Base-by-base conservation (phyloP, 1,140 invertebrate genomes). In the Caenorhabditis remanei region DNA sequence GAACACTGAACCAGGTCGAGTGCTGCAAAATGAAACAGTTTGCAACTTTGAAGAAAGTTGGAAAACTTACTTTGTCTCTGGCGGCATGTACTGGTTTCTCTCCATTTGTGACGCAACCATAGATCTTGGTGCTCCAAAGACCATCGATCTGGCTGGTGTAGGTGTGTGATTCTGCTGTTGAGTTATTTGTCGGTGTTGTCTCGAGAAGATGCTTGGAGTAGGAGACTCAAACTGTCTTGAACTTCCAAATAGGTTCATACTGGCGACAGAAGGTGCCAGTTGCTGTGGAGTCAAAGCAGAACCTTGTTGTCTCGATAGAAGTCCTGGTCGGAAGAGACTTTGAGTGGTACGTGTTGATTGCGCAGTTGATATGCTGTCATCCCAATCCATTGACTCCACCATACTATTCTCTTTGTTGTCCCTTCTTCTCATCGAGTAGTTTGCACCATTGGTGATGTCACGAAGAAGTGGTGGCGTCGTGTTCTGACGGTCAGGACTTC, bases 191-290 rank as follows among this genome's bases (percentile, higher is more conserved):
- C 84, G 55, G 40, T 48, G 56, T 40, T 50, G 46, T 32, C 63
- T 85, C 40, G 85, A 85, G 19, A 85, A 63, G 14, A 50, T 53
- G 53, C 63, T 71, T 9, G 67, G 67, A 19, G 63, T 41, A 6
- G 6, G 41, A 85, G 19, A 67, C 40, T 75, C 40, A 85, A 11
- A 48, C 65, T 32, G 32, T 32, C 32, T 32, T 32, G 32, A 32
- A 32, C 32, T 32, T 32, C 32, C 32, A 32, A 32, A 32, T 32
- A 32, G 32, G 32, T 32, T 32, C 32, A 32, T 32, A 32, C 32
- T 85, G 4, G 67, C 67, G 3, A 85, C 85, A 43, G 85, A 85
- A 11, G 85, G 85, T 11, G 85, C 41, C 14, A 67, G 41, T 24
- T 24, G 65, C 75, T 85, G 63, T 43, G 58, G 46, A 58, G 63